A percentile compares a stretch with the other conserved stretches of the same genome.
Evolutionary conservation across 2,888 invertebrate genomes (phyloP).

Genomic region (Pammene fasciana): DNA sequence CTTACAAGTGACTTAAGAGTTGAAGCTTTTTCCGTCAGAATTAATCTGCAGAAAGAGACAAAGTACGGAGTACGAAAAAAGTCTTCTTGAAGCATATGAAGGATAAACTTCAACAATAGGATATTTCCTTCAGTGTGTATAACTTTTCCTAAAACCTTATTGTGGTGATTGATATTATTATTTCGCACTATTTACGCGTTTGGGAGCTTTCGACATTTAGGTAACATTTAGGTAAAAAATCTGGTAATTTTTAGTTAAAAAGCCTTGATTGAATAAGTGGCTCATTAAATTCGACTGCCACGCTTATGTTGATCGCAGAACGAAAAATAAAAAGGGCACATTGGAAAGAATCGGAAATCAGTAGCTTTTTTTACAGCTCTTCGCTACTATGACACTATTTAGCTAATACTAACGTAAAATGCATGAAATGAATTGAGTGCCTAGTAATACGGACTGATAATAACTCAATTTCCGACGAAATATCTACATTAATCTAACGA

Average conservation of each 20-base stretch:
- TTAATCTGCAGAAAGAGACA: no score
- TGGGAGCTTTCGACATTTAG: neutral
- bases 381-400: slow-evolving; percentile 56
- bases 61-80: no score
- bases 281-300: slow-evolving; percentile 73
- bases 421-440: no score
- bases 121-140: no score
- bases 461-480: no score
- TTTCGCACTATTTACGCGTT: slow-evolving; percentile 3
- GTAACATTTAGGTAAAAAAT: slow-evolving; percentile 4
- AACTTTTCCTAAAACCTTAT: neutral
- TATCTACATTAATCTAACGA: no score
- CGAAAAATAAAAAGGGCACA: slow-evolving; percentile 69
- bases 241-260: slow-evolving; percentile 51
- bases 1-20: no score
- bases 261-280: slow-evolving; percentile 71
- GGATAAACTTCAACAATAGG: no score
- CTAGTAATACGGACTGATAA: slow-evolving; percentile 31
- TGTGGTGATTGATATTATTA: slow-evolving; percentile 1
- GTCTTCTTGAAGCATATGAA: no score
- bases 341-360: slow-evolving; percentile 58
- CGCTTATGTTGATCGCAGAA: slow-evolving; percentile 69
- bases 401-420: slow-evolving; percentile 44
- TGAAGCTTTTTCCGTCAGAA: no score
- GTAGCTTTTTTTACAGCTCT: slow-evolving; percentile 51